Percentiles rank a stretch among this genome's conserved stretches.
phyloP scores from a whole-genome alignment of 2,113 vertebrate species.

The Odontophorus gujanensis region DNA sequence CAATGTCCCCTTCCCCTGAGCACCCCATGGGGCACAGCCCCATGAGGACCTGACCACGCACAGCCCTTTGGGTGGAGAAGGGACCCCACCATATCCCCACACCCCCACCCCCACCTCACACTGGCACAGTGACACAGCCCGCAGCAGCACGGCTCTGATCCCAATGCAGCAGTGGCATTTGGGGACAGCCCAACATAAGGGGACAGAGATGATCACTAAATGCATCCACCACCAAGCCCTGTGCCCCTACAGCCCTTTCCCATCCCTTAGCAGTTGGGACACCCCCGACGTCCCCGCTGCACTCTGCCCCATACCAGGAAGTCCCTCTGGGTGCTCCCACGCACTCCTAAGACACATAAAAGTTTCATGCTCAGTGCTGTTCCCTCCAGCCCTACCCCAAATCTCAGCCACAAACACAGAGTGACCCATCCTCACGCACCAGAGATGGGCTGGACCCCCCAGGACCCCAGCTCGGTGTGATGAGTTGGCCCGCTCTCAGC shows the following conservation, averaged over 20 bases:
- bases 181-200: background rate
- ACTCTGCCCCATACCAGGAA: background rate
- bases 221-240: background rate
- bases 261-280: background rate
- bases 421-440: background rate
- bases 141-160: rapidly evolving
- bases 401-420: background rate
- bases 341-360: background rate
- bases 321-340: rapidly evolving
- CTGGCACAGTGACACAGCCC: rapidly evolving
- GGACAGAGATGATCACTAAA: rapidly evolving
- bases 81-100: background rate
- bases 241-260: rapidly evolving
- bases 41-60: rapidly evolving
- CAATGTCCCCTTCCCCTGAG: background rate
- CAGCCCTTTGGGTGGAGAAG: background rate
- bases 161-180: background rate
- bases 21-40: background rate
- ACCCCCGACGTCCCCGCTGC: background rate
- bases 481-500: background rate
- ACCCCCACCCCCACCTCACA: background rate
- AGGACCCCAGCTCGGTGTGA: rapidly evolving
- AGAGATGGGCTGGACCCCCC: rapidly evolving
- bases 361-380: background rate
- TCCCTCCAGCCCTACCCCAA: background rate